phyloP scores from a whole-genome alignment of 53 echinoderm and acorn worm species.

The Arbacia lixula region DNA sequence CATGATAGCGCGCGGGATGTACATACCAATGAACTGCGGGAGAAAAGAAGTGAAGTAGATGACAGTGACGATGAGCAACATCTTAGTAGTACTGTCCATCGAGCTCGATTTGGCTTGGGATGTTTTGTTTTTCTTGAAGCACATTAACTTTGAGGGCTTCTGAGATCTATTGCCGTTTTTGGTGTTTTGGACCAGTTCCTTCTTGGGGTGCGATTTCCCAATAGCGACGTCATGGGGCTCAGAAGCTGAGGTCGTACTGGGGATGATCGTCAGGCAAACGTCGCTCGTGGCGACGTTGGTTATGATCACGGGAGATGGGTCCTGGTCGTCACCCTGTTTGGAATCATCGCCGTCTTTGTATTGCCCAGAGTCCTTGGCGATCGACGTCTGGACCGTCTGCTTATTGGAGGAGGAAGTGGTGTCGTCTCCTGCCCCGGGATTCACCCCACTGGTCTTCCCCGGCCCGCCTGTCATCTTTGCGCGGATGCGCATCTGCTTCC shows the following conservation, averaged over 20 bases:
- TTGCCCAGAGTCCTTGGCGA: too few species aligned
- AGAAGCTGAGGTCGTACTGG: not conserved
- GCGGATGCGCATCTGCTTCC: constrained; percentile 26
- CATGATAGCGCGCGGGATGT: not conserved
- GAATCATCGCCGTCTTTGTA: too few species aligned
- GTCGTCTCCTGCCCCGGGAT: not conserved
- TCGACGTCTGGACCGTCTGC: not conserved
- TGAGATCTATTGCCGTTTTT: not conserved
- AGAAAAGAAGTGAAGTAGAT: constrained; percentile 35
- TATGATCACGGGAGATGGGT: too few species aligned
- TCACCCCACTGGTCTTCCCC: not conserved
- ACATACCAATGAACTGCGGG: constrained; percentile 7
- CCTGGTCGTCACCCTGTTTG: not conserved
- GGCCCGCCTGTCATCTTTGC: constrained; percentile 14
- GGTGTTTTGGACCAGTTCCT: not conserved
- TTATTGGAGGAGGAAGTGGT: not conserved
- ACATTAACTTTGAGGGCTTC: too few species aligned
- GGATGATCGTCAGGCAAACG: not conserved
- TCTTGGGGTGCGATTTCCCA: too few species aligned
- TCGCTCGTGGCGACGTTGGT: not conserved
- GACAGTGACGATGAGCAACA: constrained; percentile 41
- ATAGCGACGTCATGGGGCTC: too few species aligned
- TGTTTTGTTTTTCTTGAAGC: not conserved
- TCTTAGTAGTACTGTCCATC: constrained; percentile 53
- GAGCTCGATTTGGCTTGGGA: constrained; percentile 12